Conservation (phyloP, 2,888 invertebrate species). For the Cosmia trapezina region DNA sequence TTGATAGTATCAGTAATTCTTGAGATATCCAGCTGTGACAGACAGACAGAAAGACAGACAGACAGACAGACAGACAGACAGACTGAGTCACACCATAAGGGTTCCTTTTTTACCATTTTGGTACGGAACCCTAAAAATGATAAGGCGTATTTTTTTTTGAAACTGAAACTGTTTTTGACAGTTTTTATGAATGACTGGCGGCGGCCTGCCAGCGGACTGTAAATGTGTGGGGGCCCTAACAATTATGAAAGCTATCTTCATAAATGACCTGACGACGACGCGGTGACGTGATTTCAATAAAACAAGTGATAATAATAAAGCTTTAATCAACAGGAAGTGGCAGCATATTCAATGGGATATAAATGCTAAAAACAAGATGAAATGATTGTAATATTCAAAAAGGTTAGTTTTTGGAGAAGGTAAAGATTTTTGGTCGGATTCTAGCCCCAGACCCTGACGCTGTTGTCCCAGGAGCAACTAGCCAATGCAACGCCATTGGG, state of each 20-base stretch:
- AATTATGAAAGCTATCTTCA: not conserved
- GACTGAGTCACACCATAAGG: no score
- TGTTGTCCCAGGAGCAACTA: constrained; percentile 98
- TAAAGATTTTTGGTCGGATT: not conserved
- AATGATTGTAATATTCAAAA: constrained; percentile 3
- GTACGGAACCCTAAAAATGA: no score
- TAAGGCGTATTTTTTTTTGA: no score
- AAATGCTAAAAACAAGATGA: constrained; percentile 23
- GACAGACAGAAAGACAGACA: no score
- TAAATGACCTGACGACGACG: not conserved
- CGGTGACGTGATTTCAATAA: constrained; percentile 24
- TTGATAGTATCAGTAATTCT: no score
- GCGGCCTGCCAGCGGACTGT: no score
- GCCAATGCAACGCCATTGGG: constrained; percentile 96
- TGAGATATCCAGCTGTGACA: no score
- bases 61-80: no score
- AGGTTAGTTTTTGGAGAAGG: not conserved
- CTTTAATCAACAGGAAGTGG: constrained; percentile 51
- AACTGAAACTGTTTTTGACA: no score
- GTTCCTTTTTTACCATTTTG: no score
- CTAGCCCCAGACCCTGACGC: constrained; percentile 96
- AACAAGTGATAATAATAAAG: constrained; percentile 45
- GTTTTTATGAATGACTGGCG: no score
- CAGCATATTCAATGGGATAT: constrained; percentile 18
- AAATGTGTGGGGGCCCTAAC: no score